Conservation (phyloP, 2,888 invertebrate species). For the Fabriciana adippe region DNA sequence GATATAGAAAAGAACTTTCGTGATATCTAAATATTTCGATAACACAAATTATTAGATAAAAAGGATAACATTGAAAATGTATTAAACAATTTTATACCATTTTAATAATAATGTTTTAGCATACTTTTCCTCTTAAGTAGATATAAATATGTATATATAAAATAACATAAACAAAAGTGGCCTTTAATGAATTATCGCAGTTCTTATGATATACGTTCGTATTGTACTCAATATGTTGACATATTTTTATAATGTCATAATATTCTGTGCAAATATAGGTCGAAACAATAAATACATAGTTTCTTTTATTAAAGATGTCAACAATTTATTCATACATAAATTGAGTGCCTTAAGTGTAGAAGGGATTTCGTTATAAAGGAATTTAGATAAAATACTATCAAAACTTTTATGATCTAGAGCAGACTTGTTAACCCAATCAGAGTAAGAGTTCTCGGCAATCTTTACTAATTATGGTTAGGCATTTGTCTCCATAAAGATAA, state of each 20-base stretch:
- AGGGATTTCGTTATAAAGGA: neutral
- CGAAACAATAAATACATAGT: constrained; percentile 1
- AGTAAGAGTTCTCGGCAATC: constrained; percentile 11
- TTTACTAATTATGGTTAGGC: constrained; percentile 21
- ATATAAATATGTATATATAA: neutral
- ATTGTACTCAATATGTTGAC: constrained; percentile 2
- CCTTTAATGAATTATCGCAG: constrained; percentile 14
- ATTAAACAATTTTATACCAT: constrained; percentile 6
- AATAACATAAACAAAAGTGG: constrained; percentile 9
- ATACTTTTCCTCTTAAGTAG: too few species aligned
- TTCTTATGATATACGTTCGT: neutral
- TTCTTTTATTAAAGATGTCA: constrained; percentile 4
- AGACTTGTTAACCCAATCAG: constrained; percentile 8
- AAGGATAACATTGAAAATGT: constrained; percentile 12
- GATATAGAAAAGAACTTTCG: too few species aligned
- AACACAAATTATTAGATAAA: constrained; percentile 11
- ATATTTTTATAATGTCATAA: neutral
- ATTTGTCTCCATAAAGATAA: constrained; percentile 27
- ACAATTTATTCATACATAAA: neutral
- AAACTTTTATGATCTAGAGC: constrained; percentile 11
- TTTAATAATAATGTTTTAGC: neutral
- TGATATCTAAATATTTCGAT: constrained; percentile 8
- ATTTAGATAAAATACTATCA: constrained; percentile 4
- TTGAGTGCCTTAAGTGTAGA: neutral
- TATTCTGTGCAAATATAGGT: neutral